Evolutionary conservation across 53 echinoderm and acorn worm genomes (phyloP).

Genomic region (Holothuria scabra): DNA sequence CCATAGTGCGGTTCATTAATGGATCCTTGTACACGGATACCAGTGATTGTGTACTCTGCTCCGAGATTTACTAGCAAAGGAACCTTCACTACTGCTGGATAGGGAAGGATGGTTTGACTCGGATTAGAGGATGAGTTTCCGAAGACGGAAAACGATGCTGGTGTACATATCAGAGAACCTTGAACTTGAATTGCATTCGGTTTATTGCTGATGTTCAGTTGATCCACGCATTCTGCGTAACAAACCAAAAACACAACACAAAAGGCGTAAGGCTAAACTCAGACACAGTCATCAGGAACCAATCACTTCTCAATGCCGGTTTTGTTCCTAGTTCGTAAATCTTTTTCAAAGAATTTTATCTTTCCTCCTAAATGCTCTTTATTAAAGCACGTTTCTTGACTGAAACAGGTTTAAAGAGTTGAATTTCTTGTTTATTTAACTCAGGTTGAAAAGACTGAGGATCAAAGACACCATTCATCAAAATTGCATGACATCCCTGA

Average conservation of each 20-base stretch:
- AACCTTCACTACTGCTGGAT: neutral
- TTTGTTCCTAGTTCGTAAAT: too few relatives aligned
- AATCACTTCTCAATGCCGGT: too few relatives aligned
- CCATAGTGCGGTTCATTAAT: conserved; percentile 3
- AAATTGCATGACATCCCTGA: too few relatives aligned
- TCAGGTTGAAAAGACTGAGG: too few relatives aligned
- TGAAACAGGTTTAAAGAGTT: too few relatives aligned
- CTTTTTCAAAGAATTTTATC: too few relatives aligned
- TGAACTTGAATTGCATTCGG: neutral
- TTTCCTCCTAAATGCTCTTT: too few relatives aligned
- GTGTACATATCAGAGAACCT: neutral
- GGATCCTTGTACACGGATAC: conserved; percentile 9
- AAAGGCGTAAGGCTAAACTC: too few relatives aligned
- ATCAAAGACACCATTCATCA: too few relatives aligned
- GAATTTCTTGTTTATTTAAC: too few relatives aligned
- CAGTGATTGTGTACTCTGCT: conserved; percentile 18
- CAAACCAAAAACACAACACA: neutral
- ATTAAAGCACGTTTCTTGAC: too few relatives aligned
- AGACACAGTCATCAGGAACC: too few relatives aligned
- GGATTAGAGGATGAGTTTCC: conserved; percentile 1
- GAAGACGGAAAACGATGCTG: neutral
- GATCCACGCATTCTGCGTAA: neutral
- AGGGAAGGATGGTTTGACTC: neutral
- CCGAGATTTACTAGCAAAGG: neutral
- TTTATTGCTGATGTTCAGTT: neutral